Evolutionary conservation across 2,113 vertebrate species (phyloP).

Genomic region (Notothenia rossii): DNA sequence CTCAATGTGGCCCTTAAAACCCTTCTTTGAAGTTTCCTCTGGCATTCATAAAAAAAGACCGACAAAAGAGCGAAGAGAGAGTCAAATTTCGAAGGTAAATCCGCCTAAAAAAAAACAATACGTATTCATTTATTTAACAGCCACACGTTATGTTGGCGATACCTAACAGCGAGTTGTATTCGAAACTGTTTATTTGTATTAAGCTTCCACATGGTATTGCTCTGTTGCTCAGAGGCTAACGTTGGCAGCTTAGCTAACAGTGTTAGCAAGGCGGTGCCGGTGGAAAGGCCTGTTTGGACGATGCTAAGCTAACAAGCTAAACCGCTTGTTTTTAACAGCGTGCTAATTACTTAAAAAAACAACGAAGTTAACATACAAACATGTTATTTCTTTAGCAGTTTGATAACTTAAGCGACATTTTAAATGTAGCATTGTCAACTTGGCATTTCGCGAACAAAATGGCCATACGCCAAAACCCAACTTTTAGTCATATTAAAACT

Average conservation of each 20-base stretch:
- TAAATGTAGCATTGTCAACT: no score
- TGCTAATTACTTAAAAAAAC: not conserved
- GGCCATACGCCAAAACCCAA: not conserved
- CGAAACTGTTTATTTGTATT: fast-evolving
- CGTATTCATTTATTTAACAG: fast-evolving
- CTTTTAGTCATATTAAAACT: no score
- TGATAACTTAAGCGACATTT: no score
- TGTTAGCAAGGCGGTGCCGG: constrained; percentile 62
- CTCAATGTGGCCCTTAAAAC: not conserved
- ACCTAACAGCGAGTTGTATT: fast-evolving
- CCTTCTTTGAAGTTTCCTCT: constrained; percentile 7
- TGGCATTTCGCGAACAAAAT: no score
- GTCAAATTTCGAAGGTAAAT: constrained; percentile 59
- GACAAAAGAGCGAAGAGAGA: constrained; percentile 46
- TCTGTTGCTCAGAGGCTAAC: not conserved
- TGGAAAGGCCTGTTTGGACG: not conserved
- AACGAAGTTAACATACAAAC: not conserved
- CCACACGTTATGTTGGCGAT: fast-evolving
- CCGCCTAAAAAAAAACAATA: fast-evolving
- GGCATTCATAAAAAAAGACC: constrained; percentile 21
- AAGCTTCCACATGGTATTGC: fast-evolving
- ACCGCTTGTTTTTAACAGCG: not conserved
- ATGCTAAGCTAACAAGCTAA: constrained; percentile 1
- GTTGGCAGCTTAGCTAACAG: constrained; percentile 27
- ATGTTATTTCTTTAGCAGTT: no score